A percentile compares a stretch with the other conserved stretches of the same genome.
phyloP scores from a whole-genome alignment of 2,797 vertebrate genomes.

The Apogon talboti region DNA sequence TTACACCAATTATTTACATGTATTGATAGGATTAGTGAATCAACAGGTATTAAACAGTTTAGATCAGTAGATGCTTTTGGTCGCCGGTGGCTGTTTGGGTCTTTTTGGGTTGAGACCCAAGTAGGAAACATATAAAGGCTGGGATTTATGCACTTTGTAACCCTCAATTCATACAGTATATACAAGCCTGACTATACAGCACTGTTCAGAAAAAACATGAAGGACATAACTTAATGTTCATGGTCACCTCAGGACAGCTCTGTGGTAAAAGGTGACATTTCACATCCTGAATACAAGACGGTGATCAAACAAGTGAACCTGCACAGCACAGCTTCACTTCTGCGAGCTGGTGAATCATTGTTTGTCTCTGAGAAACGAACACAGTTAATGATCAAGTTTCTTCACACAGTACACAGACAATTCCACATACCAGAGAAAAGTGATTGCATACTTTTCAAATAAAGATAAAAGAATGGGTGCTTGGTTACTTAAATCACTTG shows the following conservation, averaged over 20 bases:
- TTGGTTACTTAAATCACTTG: slow-evolving; percentile 25
- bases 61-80: too few relatives aligned
- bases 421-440: slow-evolving; percentile 32
- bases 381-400: slow-evolving; percentile 67
- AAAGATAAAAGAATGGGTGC: slow-evolving; percentile 7
- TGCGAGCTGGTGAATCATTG: slow-evolving; percentile 63
- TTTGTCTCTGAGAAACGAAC: slow-evolving; percentile 47
- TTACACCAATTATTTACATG: too few relatives aligned
- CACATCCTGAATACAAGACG: background rate
- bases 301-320: slow-evolving; percentile 15
- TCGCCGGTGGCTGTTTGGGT: too few relatives aligned
- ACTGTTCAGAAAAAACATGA: too few relatives aligned
- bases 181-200: too few relatives aligned
- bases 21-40: too few relatives aligned
- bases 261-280: background rate
- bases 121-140: too few relatives aligned
- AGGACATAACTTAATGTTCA: background rate
- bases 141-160: too few relatives aligned
- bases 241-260: background rate
- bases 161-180: too few relatives aligned
- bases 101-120: too few relatives aligned
- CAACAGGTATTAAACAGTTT: too few relatives aligned
- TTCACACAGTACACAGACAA: slow-evolving; percentile 39
- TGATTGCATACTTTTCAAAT: slow-evolving; percentile 22
- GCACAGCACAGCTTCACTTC: background rate